Base-by-base conservation (phyloP, 2,113 vertebrate genomes). In the Verasper variegatus region DNA sequence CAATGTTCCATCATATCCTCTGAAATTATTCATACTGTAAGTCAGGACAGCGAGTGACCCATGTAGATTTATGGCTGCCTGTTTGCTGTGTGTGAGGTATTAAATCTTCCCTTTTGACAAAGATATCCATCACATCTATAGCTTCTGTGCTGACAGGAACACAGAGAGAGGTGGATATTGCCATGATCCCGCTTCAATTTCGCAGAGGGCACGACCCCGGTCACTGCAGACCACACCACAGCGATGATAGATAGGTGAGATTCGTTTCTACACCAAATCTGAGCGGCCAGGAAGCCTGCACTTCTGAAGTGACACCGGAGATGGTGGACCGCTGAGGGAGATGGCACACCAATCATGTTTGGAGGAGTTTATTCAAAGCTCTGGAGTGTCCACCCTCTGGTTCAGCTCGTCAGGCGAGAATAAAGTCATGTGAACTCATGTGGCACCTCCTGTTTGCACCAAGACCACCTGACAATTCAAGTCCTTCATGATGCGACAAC, bases 121-220 rank as follows among this genome's bases (percentile, higher is more conserved):
- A 90, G 67, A 87, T 86, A 93, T 93, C 90, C 75, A 84, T 94
- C 90, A 92, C 55, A 68, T 83, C 63, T 69, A 52, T 59, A 79
- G 58, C 64, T 40, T 62, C 72, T 54, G 20, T 65, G 71, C 74
- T 76, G 86, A 90, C 85, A 84, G 88, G 78, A 72, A 76, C 80
- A 85, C 78, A 76, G 69, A 86, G 82, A 86, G 84, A 76, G 83
- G 62, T 69, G 62, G 81, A 89, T 90, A 86, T 81, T 86, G 90
- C 86, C 72, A 75, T 81, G 81, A 93, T 92, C 87, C 87, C 81
- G 76, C 86, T 89, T 88, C 90, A 93, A 90, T 91, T 92, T 91
- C 86, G 80, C 62, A 87, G 75, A 92, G 86, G 88, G 70, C 74
- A 4, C 21, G 72, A 91, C 89, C 90, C 81, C 10, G 60, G 78